Percentiles rank a stretch among this genome's conserved stretches.
Conservation (phyloP, 2,797 vertebrate genomes). For the Brachyalestes nurse region DNA sequence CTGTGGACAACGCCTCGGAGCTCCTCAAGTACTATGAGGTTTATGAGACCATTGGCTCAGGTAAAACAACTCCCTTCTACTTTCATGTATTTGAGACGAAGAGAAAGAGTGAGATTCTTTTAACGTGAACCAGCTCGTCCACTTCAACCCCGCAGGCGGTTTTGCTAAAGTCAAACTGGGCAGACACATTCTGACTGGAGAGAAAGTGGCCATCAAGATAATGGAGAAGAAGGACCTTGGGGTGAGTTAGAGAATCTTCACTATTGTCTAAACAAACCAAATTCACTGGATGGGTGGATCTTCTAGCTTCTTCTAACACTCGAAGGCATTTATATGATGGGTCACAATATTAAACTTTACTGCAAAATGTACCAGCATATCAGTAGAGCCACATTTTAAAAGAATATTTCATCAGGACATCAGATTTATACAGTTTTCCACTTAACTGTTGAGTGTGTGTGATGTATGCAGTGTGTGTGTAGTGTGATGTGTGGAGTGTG, state of each 20-base stretch:
- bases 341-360: too few species aligned
- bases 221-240: constrained; percentile 93
- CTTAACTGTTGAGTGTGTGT: too few species aligned
- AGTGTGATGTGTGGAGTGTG: too few species aligned
- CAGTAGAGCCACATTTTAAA: too few species aligned
- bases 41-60: constrained; percentile 91
- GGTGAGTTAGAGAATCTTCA: constrained; percentile 74
- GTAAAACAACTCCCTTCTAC: constrained; percentile 65
- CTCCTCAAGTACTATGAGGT: constrained; percentile 88
- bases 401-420: too few species aligned
- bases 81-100: neutral
- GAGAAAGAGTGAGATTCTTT: neutral
- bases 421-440: too few species aligned
- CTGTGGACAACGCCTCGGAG: constrained; percentile 79
- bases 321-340: too few species aligned
- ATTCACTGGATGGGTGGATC: neutral
- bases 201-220: constrained; percentile 95
- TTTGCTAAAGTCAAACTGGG: constrained; percentile 96
- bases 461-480: too few species aligned
- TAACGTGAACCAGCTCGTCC: neutral
- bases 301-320: too few species aligned
- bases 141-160: constrained; percentile 81
- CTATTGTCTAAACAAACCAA: neutral
- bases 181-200: constrained; percentile 87
- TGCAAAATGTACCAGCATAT: too few species aligned